phyloP scores from a whole-genome alignment of 2,797 vertebrate genomes.

The Pangasius djambal region DNA sequence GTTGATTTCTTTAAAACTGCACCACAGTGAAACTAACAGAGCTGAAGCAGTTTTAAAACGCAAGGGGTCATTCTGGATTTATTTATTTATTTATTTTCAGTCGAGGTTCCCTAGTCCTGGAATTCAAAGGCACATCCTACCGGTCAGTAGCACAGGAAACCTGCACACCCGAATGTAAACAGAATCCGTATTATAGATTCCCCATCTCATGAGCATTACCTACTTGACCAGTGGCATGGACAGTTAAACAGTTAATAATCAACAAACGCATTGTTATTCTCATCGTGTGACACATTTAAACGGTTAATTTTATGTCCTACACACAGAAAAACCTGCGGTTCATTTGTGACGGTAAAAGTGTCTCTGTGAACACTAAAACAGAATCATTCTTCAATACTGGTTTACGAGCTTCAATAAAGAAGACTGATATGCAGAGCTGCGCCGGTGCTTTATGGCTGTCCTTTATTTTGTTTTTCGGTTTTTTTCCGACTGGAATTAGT shows the following conservation, averaged over 20 bases:
- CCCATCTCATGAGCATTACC: background rate
- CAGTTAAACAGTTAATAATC: constrained; percentile 22
- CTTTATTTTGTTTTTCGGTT: background rate
- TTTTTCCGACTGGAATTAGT: constrained; percentile 11
- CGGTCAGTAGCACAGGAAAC: too few species aligned
- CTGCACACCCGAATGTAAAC: background rate
- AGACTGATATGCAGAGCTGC: constrained; percentile 29
- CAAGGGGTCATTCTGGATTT: background rate
- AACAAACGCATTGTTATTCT: background rate
- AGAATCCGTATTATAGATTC: constrained; percentile 11
- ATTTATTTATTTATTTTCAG: background rate
- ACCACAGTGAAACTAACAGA: background rate
- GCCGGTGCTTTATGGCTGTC: constrained; percentile 4
- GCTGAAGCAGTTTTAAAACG: background rate
- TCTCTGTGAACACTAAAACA: constrained; percentile 24
- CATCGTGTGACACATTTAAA: constrained; percentile 27
- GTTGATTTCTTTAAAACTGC: background rate
- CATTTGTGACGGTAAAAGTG: constrained; percentile 17
- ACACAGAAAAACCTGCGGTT: constrained; percentile 11
- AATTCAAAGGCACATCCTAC: background rate
- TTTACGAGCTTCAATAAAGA: constrained; percentile 48
- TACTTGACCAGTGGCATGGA: background rate
- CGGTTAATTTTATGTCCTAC: constrained; percentile 9
- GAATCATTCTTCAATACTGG: constrained; percentile 23
- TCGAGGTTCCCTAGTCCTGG: background rate